Evolutionary conservation across 2,888 invertebrate genomes (phyloP).

Genomic region (Bombylius major): DNA sequence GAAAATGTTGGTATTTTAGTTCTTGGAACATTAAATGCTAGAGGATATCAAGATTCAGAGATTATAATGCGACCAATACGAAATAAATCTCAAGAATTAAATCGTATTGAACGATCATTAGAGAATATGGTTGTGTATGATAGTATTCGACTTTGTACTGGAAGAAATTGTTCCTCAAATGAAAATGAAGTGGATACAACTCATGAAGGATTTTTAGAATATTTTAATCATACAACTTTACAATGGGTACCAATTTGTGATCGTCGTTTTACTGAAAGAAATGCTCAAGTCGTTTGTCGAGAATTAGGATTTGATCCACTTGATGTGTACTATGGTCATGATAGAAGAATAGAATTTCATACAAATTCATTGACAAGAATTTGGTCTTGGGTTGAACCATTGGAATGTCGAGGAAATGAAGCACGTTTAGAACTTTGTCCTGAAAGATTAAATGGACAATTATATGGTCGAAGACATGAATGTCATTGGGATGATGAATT

Average conservation of each 20-base stretch:
- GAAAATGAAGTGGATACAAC: slow-evolving; percentile 40
- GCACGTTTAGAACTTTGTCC: slow-evolving; percentile 68
- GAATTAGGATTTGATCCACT: slow-evolving; percentile 82
- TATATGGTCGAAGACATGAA: slow-evolving; percentile 70
- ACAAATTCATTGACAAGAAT: slow-evolving; percentile 76
- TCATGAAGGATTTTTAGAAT: slow-evolving; percentile 82
- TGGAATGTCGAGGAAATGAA: slow-evolving; percentile 71
- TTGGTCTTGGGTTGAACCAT: slow-evolving; percentile 91
- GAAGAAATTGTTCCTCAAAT: slow-evolving; percentile 51
- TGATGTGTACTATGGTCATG: slow-evolving; percentile 79
- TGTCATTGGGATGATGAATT: slow-evolving; percentile 85
- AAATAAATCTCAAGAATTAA: slow-evolving; percentile 22
- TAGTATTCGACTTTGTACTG: slow-evolving; percentile 67
- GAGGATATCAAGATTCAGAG: slow-evolving; percentile 61
- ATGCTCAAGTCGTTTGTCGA: slow-evolving; percentile 91
- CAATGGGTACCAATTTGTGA: slow-evolving; percentile 98
- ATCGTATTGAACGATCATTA: slow-evolving; percentile 34
- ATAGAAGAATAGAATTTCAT: slow-evolving; percentile 75
- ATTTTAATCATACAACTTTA: slow-evolving; percentile 86
- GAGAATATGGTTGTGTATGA: slow-evolving; percentile 45
- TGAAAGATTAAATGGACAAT: slow-evolving; percentile 78
- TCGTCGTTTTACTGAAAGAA: slow-evolving; percentile 85
- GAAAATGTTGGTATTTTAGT: slow-evolving; percentile 94
- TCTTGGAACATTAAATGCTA: slow-evolving; percentile 75
- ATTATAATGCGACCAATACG: slow-evolving; percentile 60